A percentile compares a stretch with the other conserved stretches of the same genome.
These are phyloP conservation scores for Zeuzera pyrina DNA, from an alignment of 2,888 invertebrate genomes.

Conservation along the genomic window DNA sequence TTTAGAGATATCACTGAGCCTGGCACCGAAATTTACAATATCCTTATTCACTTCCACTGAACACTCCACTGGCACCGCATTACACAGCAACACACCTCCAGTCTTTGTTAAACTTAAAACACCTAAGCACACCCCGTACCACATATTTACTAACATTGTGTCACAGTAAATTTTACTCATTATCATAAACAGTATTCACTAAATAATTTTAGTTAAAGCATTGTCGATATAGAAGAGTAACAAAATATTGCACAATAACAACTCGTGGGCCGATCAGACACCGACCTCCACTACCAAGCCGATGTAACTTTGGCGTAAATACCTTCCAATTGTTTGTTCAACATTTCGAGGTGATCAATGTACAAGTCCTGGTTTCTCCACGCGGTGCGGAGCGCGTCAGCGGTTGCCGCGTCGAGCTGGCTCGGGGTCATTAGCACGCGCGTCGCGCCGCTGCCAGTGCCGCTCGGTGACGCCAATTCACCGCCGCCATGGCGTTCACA, in stretches of 20 bases:
- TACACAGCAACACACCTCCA: conserved; percentile 41
- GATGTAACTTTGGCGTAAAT: conserved; percentile 69
- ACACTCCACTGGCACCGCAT: conserved; percentile 51
- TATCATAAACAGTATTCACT: conserved; percentile 54
- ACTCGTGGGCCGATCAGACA: conserved; percentile 41
- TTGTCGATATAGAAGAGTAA: conserved; percentile 63
- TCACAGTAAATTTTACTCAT: conserved; percentile 51
- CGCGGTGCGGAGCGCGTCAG: conserved; percentile 77
- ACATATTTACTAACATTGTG: conserved; percentile 53
- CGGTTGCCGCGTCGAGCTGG: conserved; percentile 76
- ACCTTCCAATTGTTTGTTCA: conserved; percentile 85
- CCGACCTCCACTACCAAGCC: conserved; percentile 65
- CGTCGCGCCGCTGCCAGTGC: conserved; percentile 63
- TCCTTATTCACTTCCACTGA: conserved; percentile 38
- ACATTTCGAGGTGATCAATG: conserved; percentile 82
- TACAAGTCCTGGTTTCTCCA: conserved; percentile 85
- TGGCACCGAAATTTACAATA: conserved; percentile 5
- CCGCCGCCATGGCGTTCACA: conserved; percentile 61
- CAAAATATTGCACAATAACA: conserved; percentile 40
- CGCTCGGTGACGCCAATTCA: conserved; percentile 48
- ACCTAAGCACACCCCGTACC: conserved; percentile 64
- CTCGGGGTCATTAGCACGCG: conserved; percentile 76
- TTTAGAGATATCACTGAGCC: conserved; percentile 14
- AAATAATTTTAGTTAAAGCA: conserved; percentile 68
- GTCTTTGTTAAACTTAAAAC: conserved; percentile 38